These are phyloP conservation scores for Catagonus wagneri DNA, from an alignment of 2,113 vertebrate species.

Conservation along the genomic window DNA sequence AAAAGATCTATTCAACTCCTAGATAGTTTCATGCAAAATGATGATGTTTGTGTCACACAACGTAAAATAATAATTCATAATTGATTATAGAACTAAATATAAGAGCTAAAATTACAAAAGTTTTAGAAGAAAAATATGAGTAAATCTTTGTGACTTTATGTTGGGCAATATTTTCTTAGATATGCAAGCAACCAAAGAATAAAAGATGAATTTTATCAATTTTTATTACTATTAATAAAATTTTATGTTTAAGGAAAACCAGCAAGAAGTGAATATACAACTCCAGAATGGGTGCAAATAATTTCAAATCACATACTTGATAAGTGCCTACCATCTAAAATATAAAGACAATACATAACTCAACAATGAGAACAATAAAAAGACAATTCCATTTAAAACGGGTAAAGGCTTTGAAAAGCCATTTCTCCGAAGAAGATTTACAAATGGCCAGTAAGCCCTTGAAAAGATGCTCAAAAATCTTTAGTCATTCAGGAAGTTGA, in stretches of 20 bases:
- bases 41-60: not conserved
- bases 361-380: not conserved
- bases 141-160: not conserved
- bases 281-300: not conserved
- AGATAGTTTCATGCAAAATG: not conserved
- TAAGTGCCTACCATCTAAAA: not conserved
- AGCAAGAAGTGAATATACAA: conserved; percentile 18
- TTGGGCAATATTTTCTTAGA: not conserved
- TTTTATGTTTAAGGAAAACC: not conserved
- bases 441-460: not conserved
- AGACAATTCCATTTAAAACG: not conserved
- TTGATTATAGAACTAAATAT: not conserved
- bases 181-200: not conserved
- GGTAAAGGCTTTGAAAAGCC: not conserved
- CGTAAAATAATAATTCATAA: not conserved
- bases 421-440: not conserved
- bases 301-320: not conserved
- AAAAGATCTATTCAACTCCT: not conserved
- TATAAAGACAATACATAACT: not conserved
- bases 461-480: not conserved
- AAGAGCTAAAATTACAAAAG: not conserved
- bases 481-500: not conserved
- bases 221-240: not conserved
- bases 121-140: not conserved
- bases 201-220: not conserved